Percentiles rank a stretch among this genome's conserved stretches.
Conservation (phyloP, 1,140 invertebrate genomes). For the Drosophila lini region DNA sequence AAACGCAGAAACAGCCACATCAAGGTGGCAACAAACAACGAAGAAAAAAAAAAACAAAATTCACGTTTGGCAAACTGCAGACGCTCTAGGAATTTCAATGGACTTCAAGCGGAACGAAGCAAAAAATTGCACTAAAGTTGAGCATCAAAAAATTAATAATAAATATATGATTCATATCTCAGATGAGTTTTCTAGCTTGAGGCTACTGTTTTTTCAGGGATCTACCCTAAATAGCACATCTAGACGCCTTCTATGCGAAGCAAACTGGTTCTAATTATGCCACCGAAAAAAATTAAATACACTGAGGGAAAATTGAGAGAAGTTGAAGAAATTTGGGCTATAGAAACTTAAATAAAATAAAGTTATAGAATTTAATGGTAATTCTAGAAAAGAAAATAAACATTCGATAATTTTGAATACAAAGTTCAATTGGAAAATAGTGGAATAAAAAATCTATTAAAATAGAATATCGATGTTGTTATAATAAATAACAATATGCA, state of each 20-base stretch:
- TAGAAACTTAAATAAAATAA: not conserved
- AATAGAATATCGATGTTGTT: too few species aligned
- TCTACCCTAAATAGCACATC: constrained; percentile 1
- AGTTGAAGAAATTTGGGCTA: too few species aligned
- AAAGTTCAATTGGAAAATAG: too few species aligned
- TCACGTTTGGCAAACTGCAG: not conserved
- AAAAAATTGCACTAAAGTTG: constrained; percentile 5
- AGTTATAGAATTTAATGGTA: too few species aligned
- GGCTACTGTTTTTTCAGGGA: not conserved
- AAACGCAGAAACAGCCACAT: constrained; percentile 31
- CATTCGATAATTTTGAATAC: too few species aligned
- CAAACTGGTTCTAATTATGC: constrained; percentile 78
- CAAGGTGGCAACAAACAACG: constrained; percentile 16
- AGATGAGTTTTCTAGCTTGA: constrained; percentile 6
- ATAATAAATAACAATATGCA: too few species aligned
- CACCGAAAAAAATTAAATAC: constrained; percentile 12
- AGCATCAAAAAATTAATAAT: constrained; percentile 10
- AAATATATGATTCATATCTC: constrained; percentile 12
- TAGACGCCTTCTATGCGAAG: constrained; percentile 24
- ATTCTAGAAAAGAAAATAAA: too few species aligned
- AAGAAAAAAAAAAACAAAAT: not conserved
- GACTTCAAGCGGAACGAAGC: not conserved
- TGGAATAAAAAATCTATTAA: too few species aligned
- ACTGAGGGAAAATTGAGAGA: not conserved
- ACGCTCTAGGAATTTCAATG: constrained; percentile 33